These are phyloP conservation scores for Eupithecia insigniata DNA, from an alignment of 2,888 invertebrate genomes.

Conservation along the genomic window DNA sequence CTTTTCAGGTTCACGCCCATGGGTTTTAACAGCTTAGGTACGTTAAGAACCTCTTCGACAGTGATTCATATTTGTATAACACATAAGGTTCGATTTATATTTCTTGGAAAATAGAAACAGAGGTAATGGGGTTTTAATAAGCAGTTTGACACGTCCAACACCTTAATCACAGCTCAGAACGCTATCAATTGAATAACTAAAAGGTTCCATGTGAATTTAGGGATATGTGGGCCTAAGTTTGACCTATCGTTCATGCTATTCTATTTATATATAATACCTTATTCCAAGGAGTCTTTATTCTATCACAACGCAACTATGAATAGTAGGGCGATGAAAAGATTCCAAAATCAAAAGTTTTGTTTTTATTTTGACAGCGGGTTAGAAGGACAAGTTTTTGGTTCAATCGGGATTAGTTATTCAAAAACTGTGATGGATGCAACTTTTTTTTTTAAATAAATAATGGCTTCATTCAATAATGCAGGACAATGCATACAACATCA, in stretches of 20 bases:
- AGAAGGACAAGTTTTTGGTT: no score
- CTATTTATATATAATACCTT: background rate
- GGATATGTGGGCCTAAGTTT: background rate
- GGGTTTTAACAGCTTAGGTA: slow-evolving; percentile 5
- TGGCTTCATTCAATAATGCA: background rate
- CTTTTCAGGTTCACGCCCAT: slow-evolving; percentile 18
- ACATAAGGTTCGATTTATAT: background rate
- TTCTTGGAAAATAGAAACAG: slow-evolving; percentile 16
- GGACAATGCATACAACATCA: background rate
- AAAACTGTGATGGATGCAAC: background rate
- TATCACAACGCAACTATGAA: background rate
- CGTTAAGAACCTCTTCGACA: background rate
- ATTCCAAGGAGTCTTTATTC: background rate
- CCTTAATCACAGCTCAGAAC: background rate
- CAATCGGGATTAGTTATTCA: no score
- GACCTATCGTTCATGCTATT: background rate
- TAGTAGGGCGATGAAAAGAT: background rate
- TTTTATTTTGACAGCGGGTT: no score
- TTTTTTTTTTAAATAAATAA: background rate
- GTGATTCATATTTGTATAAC: slow-evolving; percentile 13
- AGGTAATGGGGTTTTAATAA: slow-evolving; percentile 44
- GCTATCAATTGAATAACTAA: slow-evolving; percentile 4
- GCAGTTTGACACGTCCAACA: slow-evolving; percentile 14
- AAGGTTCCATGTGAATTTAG: background rate
- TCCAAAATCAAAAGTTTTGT: background rate